Base-by-base conservation (phyloP, 2,797 vertebrate genomes). In the Chrosomus eos region DNA sequence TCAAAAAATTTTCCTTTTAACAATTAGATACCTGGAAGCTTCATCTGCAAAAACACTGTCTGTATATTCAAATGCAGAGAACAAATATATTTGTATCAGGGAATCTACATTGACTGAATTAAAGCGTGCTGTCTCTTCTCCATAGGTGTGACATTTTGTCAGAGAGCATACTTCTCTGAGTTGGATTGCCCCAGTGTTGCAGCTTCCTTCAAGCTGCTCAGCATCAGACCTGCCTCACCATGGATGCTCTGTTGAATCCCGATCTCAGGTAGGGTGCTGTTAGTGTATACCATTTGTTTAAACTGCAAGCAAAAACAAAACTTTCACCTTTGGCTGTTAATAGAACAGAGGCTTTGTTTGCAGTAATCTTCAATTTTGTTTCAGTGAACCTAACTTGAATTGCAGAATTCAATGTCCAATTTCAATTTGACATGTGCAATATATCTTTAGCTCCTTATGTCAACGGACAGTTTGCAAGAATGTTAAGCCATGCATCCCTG, bases 151-250 rank as follows among this genome's bases (percentile, higher is more conserved):
- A 90, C 88, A 87, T 93, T 92, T 93, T 92, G 89, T 93, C 92
- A 91, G 93, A 94, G 89, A 91, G 89, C 91, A 92, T 92, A 87
- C 92, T 94, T 92, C 93, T 95, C 92, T 96, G 95, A 96, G 93
- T 94, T 92, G 94, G 93, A 95, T 93, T 93, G 90, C 92, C 93
- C 92, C 92, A 88, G 94, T 90, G 91, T 94, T 92, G 90, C 91
- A 93, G 94, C 92, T 90, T 91, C 91, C 90, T 90, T 91, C 87
- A 91, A 92, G 93, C 93, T 91, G 90, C 93, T 92, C 91, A 73
- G 90, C 92, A 90, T 91, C 92, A 90, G 92, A 93, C 88, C 90
- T 90, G 90, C 93, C 91, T 91, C 93, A 94, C 93, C 93, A 96
- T 96, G 95, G 95, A 96, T 92, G 82, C 93, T 90, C 91, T 93